Conservation (phyloP, 2,113 vertebrate genomes). For the Spermophilus dauricus region DNA sequence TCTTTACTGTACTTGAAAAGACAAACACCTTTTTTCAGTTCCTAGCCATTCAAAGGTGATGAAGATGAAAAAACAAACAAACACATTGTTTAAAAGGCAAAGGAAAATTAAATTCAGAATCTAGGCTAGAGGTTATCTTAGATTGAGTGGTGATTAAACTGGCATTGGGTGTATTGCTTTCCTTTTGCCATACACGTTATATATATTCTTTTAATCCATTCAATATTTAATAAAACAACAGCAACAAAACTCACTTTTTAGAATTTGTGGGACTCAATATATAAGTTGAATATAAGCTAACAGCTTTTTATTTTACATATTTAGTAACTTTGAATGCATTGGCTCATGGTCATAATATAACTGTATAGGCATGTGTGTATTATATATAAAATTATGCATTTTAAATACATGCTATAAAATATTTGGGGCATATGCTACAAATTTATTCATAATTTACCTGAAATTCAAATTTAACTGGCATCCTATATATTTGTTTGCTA, state of each 20-base stretch:
- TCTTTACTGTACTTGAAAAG: not conserved
- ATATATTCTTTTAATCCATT: slow-evolving; percentile 12
- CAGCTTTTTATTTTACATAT: not conserved
- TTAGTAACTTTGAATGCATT: not conserved
- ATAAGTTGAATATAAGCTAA: not conserved
- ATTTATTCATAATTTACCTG: slow-evolving; percentile 1
- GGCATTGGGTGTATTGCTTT: not conserved
- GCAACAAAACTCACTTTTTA: slow-evolving; percentile 35
- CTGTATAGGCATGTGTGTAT: not conserved
- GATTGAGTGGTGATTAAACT: not conserved
- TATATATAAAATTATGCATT: not conserved
- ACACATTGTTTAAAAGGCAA: slow-evolving; percentile 10
- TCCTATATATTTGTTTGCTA: slow-evolving; percentile 12
- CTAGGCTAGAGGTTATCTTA: not conserved
- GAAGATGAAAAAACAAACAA: slow-evolving; percentile 21
- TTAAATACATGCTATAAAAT: slow-evolving; percentile 37
- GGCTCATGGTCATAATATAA: not conserved
- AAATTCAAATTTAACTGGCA: slow-evolving; percentile 38
- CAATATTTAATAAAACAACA: not conserved
- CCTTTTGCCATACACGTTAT: not conserved
- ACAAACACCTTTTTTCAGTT: slow-evolving; percentile 16
- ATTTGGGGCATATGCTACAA: not conserved
- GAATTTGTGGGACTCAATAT: not conserved
- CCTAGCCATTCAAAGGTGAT: not conserved
- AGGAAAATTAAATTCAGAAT: not conserved